Percentiles rank a stretch among this genome's conserved stretches.
phyloP scores from a whole-genome alignment of 2,113 vertebrate genomes.

The Lamprotornis superbus region DNA sequence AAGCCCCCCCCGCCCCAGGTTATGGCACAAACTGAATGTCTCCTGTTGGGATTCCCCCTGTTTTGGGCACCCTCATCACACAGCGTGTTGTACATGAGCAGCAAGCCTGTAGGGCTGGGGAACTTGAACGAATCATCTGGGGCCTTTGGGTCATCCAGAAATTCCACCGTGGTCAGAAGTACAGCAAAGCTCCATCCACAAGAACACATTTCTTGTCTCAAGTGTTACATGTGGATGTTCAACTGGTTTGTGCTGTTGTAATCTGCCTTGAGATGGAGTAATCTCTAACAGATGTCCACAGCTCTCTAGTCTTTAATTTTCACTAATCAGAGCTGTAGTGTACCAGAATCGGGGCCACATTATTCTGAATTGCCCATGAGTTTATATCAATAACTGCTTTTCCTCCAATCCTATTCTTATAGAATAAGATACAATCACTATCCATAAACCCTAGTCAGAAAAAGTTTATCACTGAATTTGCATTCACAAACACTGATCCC shows the following conservation, averaged over 20 bases:
- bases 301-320: background rate
- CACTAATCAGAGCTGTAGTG: background rate
- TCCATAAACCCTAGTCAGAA: background rate
- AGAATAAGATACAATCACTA: background rate
- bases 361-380: background rate
- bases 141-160: background rate
- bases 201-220: background rate
- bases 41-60: background rate
- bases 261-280: background rate
- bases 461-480: background rate
- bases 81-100: rapidly evolving
- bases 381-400: background rate
- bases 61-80: background rate
- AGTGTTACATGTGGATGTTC: background rate
- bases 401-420: background rate
- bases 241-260: background rate
- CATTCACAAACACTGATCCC: background rate
- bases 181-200: background rate
- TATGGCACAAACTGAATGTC: background rate
- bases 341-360: background rate
- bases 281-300: background rate
- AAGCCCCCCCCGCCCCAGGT: rapidly evolving
- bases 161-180: background rate
- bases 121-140: rapidly evolving
- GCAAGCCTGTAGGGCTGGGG: background rate